These are phyloP conservation scores for Bilobella aurantiaca DNA, from an alignment of 1,140 invertebrate genomes.

Conservation along the genomic window DNA sequence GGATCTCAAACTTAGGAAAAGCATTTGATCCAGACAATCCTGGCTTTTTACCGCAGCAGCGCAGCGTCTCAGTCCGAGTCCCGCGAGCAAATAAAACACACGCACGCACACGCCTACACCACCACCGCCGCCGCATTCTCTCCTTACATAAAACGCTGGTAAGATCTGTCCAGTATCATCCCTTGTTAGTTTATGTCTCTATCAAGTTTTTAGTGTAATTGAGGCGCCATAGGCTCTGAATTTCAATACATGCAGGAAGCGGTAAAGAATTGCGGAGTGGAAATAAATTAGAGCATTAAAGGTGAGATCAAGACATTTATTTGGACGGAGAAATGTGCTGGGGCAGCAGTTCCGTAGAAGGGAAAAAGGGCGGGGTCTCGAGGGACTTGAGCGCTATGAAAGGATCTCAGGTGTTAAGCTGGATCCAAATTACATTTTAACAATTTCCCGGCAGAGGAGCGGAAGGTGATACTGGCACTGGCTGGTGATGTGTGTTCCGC, in stretches of 20 bases:
- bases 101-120: too few species aligned
- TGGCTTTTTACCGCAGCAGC: too few species aligned
- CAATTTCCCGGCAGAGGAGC: slow-evolving; percentile 20
- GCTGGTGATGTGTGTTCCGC: too few species aligned
- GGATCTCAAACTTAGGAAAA: too few species aligned
- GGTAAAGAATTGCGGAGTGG: background rate
- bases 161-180: too few species aligned
- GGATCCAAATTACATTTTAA: slow-evolving; percentile 31
- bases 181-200: background rate
- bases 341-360: background rate
- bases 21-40: too few species aligned
- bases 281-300: slow-evolving; percentile 1
- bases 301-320: slow-evolving; percentile 21
- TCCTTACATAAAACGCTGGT: too few species aligned
- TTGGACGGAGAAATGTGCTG: background rate
- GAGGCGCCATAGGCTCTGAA: background rate
- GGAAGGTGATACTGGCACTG: background rate
- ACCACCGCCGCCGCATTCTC: too few species aligned
- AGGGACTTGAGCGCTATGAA: too few species aligned
- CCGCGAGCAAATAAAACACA: too few species aligned
- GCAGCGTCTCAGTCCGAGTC: too few species aligned
- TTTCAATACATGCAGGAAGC: background rate
- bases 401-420: slow-evolving; percentile 32
- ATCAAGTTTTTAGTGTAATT: background rate
- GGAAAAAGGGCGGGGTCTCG: slow-evolving; percentile 23